A percentile compares a stretch with the other conserved stretches of the same genome.
phyloP scores from a whole-genome alignment of 2,797 vertebrate genomes.

The Hephaestus fuliginosus region DNA sequence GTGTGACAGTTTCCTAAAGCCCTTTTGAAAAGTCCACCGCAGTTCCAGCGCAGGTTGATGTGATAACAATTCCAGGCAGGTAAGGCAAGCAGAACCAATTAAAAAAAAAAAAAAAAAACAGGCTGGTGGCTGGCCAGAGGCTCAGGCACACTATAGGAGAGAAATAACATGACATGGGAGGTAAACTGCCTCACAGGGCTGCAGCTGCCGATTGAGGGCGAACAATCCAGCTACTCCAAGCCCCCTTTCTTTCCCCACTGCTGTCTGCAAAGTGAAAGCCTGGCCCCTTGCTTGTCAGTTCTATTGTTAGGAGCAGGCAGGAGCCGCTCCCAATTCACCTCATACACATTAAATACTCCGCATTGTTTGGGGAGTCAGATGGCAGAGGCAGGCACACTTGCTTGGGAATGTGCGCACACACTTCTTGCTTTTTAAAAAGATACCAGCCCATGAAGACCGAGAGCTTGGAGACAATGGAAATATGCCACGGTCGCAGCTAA shows the following conservation, averaged over 20 bases:
- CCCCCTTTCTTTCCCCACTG: conserved; percentile 33
- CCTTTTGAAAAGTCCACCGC: conserved; percentile 24
- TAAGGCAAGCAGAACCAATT: conserved; percentile 63
- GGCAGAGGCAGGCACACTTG: conserved; percentile 40
- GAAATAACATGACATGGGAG: conserved; percentile 69
- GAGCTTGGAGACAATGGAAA: conserved; percentile 1
- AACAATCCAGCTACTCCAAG: conserved; percentile 64
- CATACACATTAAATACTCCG: conserved; percentile 63
- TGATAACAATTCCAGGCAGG: conserved; percentile 61
- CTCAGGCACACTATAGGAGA: conserved; percentile 44
- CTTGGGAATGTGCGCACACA: neutral
- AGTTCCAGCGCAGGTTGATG: conserved; percentile 44
- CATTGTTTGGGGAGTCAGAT: conserved; percentile 69
- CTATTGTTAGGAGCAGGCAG: conserved; percentile 76
- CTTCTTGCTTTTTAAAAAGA: conserved; percentile 17
- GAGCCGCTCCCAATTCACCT: conserved; percentile 70
- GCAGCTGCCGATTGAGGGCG: conserved; percentile 59
- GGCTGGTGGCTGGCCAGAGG: conserved; percentile 36
- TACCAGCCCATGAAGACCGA: neutral
- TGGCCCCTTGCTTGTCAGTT: conserved; percentile 66
- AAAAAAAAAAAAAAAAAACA: conserved; percentile 37
- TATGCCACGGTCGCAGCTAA: conserved; percentile 3
- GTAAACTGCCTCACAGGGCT: conserved; percentile 53
- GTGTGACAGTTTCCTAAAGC: conserved; percentile 44
- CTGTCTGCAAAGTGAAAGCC: conserved; percentile 65